Conservation (phyloP, 2,797 vertebrate species). For the Peromyscus melanophrys region DNA sequence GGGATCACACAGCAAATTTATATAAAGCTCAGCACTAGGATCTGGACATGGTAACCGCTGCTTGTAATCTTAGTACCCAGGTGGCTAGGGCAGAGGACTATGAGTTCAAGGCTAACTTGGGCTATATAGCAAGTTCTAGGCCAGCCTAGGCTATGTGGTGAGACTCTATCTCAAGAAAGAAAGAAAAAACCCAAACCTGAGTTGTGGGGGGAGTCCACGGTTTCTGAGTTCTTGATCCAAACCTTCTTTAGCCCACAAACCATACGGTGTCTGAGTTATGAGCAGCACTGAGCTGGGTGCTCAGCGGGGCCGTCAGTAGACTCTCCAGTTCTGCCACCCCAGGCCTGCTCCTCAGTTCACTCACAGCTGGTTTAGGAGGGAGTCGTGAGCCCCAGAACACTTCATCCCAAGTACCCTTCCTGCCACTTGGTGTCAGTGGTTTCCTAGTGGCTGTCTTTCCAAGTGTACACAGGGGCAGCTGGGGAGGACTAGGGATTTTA, state of each 20-base stretch:
- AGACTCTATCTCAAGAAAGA: neutral
- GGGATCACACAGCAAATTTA: neutral
- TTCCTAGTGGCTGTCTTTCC: neutral
- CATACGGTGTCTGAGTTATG: neutral
- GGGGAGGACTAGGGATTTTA: neutral
- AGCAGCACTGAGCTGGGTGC: neutral
- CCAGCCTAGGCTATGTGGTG: neutral
- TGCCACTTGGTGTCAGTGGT: neutral
- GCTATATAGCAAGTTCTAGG: neutral
- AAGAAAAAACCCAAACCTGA: neutral
- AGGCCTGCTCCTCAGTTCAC: neutral
- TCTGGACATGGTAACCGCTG: neutral
- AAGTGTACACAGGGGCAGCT: neutral
- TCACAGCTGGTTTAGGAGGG: too few relatives aligned
- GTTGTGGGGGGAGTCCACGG: neutral
- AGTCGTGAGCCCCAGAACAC: too few relatives aligned
- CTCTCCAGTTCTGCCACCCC: neutral
- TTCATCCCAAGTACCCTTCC: neutral
- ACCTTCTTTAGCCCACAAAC: neutral
- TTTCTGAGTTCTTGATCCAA: neutral
- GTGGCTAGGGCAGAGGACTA: neutral
- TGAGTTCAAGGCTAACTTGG: neutral
- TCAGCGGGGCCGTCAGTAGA: neutral
- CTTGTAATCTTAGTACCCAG: neutral
- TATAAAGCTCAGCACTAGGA: neutral